Percentiles rank a stretch among this genome's conserved stretches.
These are phyloP conservation scores for Cherax quadricarinatus DNA, from an alignment of 1,140 invertebrate genomes.

Conservation along the genomic window DNA sequence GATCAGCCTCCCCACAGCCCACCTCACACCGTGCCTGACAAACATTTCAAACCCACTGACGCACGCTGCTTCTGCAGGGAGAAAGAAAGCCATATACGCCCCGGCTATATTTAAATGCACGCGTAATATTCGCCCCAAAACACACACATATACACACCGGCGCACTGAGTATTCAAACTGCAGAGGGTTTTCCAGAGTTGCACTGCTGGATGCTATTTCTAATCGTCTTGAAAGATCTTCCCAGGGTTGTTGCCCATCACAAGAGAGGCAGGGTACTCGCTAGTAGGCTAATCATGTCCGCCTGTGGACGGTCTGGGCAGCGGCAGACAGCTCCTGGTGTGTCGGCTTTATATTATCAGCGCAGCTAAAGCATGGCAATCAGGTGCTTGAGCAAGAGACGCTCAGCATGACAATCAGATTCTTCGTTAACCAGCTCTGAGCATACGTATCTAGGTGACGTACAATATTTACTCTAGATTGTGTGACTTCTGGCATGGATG, in stretches of 20 bases:
- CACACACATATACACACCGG: too few species aligned
- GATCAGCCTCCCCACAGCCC: not conserved
- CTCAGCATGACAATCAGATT: not conserved
- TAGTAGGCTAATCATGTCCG: not conserved
- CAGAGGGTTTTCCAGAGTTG: too few species aligned
- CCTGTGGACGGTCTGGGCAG: not conserved
- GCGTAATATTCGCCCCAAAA: not conserved
- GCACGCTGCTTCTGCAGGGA: not conserved
- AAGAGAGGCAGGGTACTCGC: too few species aligned
- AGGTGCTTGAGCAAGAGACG: not conserved
- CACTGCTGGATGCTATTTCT: too few species aligned
- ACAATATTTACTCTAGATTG: not conserved
- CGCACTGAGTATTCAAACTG: not conserved
- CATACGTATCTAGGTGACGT: not conserved
- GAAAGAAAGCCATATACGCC: not conserved
- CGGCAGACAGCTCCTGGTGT: not conserved
- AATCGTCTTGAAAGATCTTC: too few species aligned
- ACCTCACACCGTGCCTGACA: not conserved
- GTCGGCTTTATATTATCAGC: not conserved
- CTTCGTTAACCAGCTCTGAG: not conserved
- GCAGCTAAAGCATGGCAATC: not conserved
- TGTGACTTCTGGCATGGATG: not conserved
- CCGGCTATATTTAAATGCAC: not conserved
- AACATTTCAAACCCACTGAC: not conserved
- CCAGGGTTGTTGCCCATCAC: too few species aligned